Evolutionary conservation across 1,140 invertebrate species (phyloP), one percentile per base, ranked within the genome.

Genomic region (Lineus longissimus): DNA sequence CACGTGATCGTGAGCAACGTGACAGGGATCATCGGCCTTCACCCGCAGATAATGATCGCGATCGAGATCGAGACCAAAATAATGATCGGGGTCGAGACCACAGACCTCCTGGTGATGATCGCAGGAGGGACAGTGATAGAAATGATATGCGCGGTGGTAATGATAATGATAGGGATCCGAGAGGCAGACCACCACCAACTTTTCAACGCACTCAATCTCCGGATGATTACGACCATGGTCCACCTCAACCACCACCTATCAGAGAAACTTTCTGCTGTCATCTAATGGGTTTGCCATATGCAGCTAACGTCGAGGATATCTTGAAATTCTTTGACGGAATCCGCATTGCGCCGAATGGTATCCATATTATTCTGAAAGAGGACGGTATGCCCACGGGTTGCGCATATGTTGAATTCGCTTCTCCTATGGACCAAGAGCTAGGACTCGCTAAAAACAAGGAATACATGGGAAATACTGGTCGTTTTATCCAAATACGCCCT

Each of bases 331-430:
- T 94, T 67, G 86, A 87, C 0, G 87, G 91, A 51, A 87, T 90
- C 22, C 88, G 88, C 13, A 83, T 92, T 1, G 86, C 88, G 0
- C 91, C 92, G 0, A 84, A 85, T 29, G 86, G 89, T 63, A 91
- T 94, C 63, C 90, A 93, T 71, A 86, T 93, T 62, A 85, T 94
- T 77, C 81, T 88, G 15, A 89, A 88, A 67, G 78, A 86, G 7
- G 83, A 84, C 47, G 87, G 88, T 1, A 83, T 86, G 64, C 89
- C 90, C 0, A 86, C 87, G 0, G 92, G 93, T 0, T 89, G 93
- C 68, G 92, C 91, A 40, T 93, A 91, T 75, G 91, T 92, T 68
- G 92, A 95, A 75, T 95, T 95, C 74, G 80, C 83, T 11, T 86
- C 84, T 17, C 63, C 80, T 0, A 85, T 87, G 30, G 90, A 94